Percentiles rank a stretch among this genome's conserved stretches.
phyloP scores from a whole-genome alignment of 1,140 invertebrate species.

The Lepidostoma basale region DNA sequence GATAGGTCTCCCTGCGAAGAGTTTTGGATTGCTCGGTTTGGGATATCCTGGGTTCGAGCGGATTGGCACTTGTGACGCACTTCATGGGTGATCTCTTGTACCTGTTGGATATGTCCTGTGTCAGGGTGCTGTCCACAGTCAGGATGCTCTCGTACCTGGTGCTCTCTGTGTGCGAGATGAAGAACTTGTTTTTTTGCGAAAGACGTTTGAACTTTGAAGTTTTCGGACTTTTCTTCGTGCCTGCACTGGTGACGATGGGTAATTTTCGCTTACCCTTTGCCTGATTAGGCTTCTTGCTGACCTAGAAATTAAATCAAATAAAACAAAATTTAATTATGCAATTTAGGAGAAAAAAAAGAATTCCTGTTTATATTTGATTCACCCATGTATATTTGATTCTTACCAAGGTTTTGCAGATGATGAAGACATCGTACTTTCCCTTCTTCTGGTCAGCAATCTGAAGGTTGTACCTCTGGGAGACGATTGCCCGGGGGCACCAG shows the following conservation, averaged over 20 bases:
- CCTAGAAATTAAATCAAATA: constrained; percentile 17
- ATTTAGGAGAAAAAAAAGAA: neutral
- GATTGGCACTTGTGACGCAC: neutral
- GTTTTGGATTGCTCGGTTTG: neutral
- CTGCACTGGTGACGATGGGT: neutral
- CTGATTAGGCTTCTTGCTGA: constrained; percentile 9
- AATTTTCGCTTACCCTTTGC: constrained; percentile 21
- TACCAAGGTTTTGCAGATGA: constrained; percentile 64
- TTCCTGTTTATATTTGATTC: neutral
- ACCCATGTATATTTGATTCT: constrained; percentile 38
- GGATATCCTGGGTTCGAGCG: neutral
- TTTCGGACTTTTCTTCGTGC: constrained; percentile 29
- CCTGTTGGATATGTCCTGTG: constrained; percentile 19
- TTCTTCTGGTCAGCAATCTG: constrained; percentile 67
- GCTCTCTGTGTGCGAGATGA: neutral
- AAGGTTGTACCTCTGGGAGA: constrained; percentile 66
- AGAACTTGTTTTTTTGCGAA: constrained; percentile 21
- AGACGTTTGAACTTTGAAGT: neutral
- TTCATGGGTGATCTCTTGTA: constrained; percentile 7
- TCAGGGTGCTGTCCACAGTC: neutral
- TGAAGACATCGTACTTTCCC: constrained; percentile 69
- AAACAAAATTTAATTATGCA: neutral
- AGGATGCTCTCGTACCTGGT: neutral
- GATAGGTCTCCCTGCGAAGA: constrained; percentile 24
- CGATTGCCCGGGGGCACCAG: constrained; percentile 66